Conservation (phyloP, 2,113 vertebrate genomes). For the Macquaria ambigua region DNA sequence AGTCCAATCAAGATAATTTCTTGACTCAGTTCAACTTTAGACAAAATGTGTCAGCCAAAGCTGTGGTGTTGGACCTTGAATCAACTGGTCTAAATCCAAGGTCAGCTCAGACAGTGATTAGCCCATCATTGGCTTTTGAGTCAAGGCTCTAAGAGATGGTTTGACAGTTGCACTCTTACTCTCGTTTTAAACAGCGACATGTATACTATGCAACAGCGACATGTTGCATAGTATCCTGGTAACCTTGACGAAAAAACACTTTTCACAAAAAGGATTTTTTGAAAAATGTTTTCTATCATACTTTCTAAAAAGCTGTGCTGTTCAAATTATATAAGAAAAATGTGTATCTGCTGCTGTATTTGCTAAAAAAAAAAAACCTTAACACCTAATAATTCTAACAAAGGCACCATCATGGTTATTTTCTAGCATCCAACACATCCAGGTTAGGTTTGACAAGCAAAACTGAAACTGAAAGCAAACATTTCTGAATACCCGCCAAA, state of each 20-base stretch:
- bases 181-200: background rate
- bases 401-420: slow-evolving; percentile 32
- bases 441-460: slow-evolving; percentile 36
- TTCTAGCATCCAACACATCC: slow-evolving; percentile 47
- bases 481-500: slow-evolving; percentile 28
- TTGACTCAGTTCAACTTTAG: background rate
- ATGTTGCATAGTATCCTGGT: background rate
- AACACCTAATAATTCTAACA: slow-evolving; percentile 48
- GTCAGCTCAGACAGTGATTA: slow-evolving; percentile 27
- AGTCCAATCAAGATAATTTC: slow-evolving; percentile 26
- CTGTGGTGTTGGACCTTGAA: background rate
- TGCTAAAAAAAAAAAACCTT: slow-evolving; percentile 1
- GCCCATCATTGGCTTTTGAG: background rate
- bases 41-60: background rate
- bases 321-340: background rate
- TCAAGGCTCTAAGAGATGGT: slow-evolving; percentile 1
- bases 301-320: background rate
- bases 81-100: slow-evolving; percentile 9
- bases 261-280: background rate
- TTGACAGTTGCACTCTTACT: background rate
- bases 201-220: too few relatives aligned
- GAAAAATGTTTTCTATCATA: background rate
- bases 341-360: background rate
- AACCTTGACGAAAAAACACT: background rate
- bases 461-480: slow-evolving; percentile 49